Conservation (phyloP, 2,797 vertebrate species). For the Danio albolineatus region DNA sequence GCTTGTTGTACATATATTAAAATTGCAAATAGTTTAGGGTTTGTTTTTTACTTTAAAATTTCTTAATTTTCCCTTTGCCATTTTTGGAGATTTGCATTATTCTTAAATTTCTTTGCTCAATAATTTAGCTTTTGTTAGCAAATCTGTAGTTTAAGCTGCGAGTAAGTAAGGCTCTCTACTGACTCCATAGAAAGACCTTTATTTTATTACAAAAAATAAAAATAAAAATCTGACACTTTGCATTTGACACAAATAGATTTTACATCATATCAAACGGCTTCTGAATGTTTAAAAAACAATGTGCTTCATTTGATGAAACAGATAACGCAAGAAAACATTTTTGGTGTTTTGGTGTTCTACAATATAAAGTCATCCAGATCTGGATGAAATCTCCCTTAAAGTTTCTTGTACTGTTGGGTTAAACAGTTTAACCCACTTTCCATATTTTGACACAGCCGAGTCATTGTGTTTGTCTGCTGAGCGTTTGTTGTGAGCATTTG, state of each 20-base stretch:
- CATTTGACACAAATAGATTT: background rate
- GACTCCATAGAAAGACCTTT: too few relatives aligned
- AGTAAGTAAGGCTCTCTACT: too few relatives aligned
- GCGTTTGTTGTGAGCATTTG: constrained; percentile 59
- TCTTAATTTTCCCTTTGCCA: too few relatives aligned
- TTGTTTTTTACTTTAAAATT: too few relatives aligned
- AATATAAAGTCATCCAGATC: background rate
- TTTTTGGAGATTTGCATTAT: too few relatives aligned
- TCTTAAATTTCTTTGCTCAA: too few relatives aligned
- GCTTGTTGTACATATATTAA: too few relatives aligned
- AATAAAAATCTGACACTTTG: background rate
- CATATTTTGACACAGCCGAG: constrained; percentile 36
- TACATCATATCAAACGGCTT: background rate
- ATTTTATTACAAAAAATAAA: too few relatives aligned
- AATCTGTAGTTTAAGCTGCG: too few relatives aligned
- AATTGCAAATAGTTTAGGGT: too few relatives aligned
- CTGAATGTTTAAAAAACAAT: background rate
- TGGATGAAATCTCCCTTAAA: constrained; percentile 15
- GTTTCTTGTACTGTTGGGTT: constrained; percentile 25
- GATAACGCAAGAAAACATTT: background rate
- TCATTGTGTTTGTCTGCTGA: constrained; percentile 27
- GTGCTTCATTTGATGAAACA: background rate
- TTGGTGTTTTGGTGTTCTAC: background rate
- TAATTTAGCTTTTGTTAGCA: too few relatives aligned
- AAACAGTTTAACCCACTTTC: constrained; percentile 36